phyloP scores from a whole-genome alignment of 2,113 vertebrate species.

The Beaufortia kweichowensis region DNA sequence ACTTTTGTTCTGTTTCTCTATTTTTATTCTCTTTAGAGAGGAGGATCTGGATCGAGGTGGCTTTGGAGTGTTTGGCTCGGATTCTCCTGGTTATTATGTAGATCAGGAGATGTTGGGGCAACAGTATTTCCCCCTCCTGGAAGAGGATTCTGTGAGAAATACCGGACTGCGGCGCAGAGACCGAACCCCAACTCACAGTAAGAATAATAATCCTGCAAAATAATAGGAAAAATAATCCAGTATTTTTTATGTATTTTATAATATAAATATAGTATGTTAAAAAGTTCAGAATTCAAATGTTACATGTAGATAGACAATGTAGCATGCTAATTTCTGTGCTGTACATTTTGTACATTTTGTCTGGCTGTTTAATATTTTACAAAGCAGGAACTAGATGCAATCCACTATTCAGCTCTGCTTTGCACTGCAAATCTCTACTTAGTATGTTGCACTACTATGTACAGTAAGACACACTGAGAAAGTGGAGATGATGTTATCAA shows the following conservation, averaged over 20 bases:
- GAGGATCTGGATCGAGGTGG: conserved; percentile 73
- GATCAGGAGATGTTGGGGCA: conserved; percentile 71
- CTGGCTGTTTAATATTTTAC: neutral
- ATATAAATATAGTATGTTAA: too few relatives aligned
- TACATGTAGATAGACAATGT: too few relatives aligned
- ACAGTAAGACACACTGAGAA: neutral
- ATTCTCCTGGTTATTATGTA: conserved; percentile 75
- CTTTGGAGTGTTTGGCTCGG: conserved; percentile 62
- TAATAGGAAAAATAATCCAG: conserved; percentile 19
- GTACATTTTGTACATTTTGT: neutral
- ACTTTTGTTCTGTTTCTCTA: too few relatives aligned
- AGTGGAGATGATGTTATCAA: neutral
- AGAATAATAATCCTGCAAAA: conserved; percentile 9
- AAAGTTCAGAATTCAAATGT: too few relatives aligned
- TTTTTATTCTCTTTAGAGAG: conserved; percentile 54
- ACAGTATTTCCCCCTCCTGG: conserved; percentile 72
- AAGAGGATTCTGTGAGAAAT: conserved; percentile 71
- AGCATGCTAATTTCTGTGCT: neutral
- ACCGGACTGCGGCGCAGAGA: conserved; percentile 76
- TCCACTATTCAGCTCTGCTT: neutral
- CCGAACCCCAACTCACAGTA: conserved; percentile 79
- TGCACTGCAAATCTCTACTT: conserved; percentile 32
- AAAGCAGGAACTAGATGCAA: neutral
- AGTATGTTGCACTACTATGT: neutral
- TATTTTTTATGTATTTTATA: too few relatives aligned